A percentile compares a stretch with the other conserved stretches of the same genome.
Evolutionary conservation across 2,888 invertebrate species (phyloP).

Genomic region (Ophioninae sp.): DNA sequence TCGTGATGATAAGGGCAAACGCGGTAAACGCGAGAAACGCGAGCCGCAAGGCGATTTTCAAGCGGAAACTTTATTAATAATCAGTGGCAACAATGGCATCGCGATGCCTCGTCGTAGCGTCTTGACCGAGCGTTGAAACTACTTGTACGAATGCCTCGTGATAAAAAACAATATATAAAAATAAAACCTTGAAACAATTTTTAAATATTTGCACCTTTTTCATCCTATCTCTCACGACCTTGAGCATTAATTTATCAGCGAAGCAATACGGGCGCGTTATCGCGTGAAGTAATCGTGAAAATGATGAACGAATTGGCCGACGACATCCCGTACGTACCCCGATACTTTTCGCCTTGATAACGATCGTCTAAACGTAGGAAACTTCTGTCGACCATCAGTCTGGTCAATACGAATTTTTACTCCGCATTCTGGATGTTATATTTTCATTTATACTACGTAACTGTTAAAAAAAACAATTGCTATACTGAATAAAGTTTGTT

Average conservation of each 20-base stretch:
- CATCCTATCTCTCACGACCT: neutral
- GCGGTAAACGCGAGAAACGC: conserved; percentile 46
- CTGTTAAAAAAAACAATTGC: too few relatives aligned
- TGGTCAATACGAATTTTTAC: neutral
- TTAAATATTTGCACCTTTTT: conserved; percentile 3
- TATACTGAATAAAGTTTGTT: too few relatives aligned
- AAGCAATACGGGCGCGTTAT: neutral
- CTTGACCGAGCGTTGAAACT: neutral
- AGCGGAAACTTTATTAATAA: conserved; percentile 26
- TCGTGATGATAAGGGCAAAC: conserved; percentile 56
- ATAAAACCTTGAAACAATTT: conserved; percentile 28
- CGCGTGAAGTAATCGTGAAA: neutral
- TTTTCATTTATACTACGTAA: too few relatives aligned
- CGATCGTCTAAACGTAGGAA: neutral
- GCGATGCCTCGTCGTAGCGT: neutral
- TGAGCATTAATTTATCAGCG: neutral
- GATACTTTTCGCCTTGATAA: neutral
- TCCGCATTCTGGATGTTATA: too few relatives aligned
- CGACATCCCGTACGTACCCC: conserved; percentile 32
- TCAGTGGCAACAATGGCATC: conserved; percentile 35
- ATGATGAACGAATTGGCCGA: conserved; percentile 13
- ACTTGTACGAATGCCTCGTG: conserved; percentile 45
- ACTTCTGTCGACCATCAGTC: neutral
- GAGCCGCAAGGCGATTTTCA: conserved; percentile 29
- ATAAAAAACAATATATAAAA: conserved; percentile 10